These are phyloP conservation scores for Plagiodera versicolora DNA, from an alignment of 2,888 invertebrate genomes.

Conservation along the genomic window DNA sequence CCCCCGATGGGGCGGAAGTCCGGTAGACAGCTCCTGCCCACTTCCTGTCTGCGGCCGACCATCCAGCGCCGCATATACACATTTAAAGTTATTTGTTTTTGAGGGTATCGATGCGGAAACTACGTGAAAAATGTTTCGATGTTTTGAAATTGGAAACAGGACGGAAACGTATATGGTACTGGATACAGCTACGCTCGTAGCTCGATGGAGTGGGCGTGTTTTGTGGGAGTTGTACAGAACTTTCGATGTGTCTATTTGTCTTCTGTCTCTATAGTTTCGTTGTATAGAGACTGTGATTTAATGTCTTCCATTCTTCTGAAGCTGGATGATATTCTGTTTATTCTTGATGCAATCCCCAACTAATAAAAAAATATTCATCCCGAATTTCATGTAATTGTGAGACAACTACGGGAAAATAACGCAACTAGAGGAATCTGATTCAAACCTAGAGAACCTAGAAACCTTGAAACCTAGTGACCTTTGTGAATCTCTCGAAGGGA, in stretches of 20 bases:
- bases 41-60: constrained; percentile 48
- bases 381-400: too few species aligned
- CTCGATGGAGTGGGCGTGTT: background rate
- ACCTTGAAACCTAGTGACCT: too few species aligned
- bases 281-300: too few species aligned
- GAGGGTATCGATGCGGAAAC: constrained; percentile 39
- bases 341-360: too few species aligned
- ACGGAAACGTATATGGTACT: background rate
- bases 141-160: background rate
- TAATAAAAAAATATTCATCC: too few species aligned
- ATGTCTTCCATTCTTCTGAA: too few species aligned
- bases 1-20: constrained; percentile 47
- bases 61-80: constrained; percentile 33
- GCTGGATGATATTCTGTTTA: too few species aligned
- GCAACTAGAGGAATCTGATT: too few species aligned
- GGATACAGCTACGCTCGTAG: background rate
- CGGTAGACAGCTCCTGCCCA: constrained; percentile 45
- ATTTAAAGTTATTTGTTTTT: constrained; percentile 46
- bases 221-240: background rate
- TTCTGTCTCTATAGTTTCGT: too few species aligned
- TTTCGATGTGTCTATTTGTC: background rate
- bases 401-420: too few species aligned
- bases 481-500: too few species aligned
- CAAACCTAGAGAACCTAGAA: too few species aligned
- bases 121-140: constrained; percentile 21